Percentiles rank a stretch among this genome's conserved stretches.
phyloP scores from a whole-genome alignment of 2,113 vertebrate genomes.

The Ptychochromis oligacanthus region DNA sequence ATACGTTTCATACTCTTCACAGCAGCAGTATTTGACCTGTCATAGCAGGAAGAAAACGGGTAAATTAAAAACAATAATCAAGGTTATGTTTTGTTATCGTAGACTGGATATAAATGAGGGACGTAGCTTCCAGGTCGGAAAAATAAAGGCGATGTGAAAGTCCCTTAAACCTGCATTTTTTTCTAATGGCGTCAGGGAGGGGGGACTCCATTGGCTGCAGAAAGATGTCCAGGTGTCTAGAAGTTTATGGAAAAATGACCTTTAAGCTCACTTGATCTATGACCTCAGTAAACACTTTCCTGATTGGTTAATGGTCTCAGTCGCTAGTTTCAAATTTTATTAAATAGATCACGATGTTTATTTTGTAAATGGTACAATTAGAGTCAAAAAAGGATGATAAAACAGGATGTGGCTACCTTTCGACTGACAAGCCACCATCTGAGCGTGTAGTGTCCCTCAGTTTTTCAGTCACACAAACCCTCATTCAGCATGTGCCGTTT shows the following conservation, averaged over 20 bases:
- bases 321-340: no score
- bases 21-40: not conserved
- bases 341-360: not conserved
- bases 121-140: not conserved
- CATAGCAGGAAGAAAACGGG: rapidly evolving
- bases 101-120: not conserved
- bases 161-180: not conserved
- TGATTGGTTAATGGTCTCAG: no score
- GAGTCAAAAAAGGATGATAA: not conserved
- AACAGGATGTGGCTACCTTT: not conserved
- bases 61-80: not conserved
- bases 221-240: not conserved
- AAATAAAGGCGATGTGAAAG: not conserved
- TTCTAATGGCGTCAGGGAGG: not conserved
- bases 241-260: not conserved
- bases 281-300: not conserved
- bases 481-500: not conserved
- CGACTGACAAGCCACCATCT: not conserved
- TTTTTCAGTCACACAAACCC: not conserved
- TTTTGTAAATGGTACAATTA: not conserved
- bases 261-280: not conserved
- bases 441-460: not conserved
- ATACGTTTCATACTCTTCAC: not conserved
- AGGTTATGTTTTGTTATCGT: not conserved
- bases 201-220: not conserved